Evolutionary conservation across 2,888 invertebrate genomes (phyloP).

Genomic region (Epistrophella euchroma): DNA sequence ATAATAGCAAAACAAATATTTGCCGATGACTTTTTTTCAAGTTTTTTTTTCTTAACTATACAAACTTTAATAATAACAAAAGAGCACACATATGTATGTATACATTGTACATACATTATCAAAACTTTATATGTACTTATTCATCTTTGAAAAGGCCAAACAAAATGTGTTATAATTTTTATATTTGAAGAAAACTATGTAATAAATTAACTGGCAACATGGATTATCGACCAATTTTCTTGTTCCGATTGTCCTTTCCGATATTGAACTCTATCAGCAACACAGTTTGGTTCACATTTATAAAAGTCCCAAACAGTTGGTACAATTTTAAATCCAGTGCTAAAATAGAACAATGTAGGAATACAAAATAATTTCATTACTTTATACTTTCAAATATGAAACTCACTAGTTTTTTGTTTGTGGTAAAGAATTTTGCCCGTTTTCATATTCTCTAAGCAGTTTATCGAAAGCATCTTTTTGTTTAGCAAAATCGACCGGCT

Average conservation of each 20-base stretch:
- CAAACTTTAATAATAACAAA: no score
- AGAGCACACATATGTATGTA: no score
- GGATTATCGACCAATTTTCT: constrained; percentile 79
- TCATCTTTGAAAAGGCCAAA: no score
- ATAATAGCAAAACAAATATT: no score
- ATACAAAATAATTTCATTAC: not conserved
- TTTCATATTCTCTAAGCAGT: constrained; percentile 76
- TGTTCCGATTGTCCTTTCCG: constrained; percentile 61
- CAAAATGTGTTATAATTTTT: no score
- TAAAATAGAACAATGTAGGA: constrained; percentile 53
- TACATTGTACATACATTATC: no score
- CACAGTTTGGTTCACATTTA: constrained; percentile 77
- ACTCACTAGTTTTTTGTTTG: constrained; percentile 80
- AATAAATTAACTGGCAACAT: constrained; percentile 79
- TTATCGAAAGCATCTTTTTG: constrained; percentile 78
- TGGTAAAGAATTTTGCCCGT: constrained; percentile 73
- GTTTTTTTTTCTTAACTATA: no score
- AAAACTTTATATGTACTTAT: no score
- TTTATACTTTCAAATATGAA: not conserved
- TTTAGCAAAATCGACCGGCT: constrained; percentile 77
- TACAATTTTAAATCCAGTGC: constrained; percentile 81
- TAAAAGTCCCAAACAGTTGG: constrained; percentile 81
- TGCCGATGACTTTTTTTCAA: no score
- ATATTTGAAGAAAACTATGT: no score
- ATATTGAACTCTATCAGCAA: constrained; percentile 82